phyloP scores from a whole-genome alignment of 1,140 invertebrate species.

The Holotrichia oblita region DNA sequence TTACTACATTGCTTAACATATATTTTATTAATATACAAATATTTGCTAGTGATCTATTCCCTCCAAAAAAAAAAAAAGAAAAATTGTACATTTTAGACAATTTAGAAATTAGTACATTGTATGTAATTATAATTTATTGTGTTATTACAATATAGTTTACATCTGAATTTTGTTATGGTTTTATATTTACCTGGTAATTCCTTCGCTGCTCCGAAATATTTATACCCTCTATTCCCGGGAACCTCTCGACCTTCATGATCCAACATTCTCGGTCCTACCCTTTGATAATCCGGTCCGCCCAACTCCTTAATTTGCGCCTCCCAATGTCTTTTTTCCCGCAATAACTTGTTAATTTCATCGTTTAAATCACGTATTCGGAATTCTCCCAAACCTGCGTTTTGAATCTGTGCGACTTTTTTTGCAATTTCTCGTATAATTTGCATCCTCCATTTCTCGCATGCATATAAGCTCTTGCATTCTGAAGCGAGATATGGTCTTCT shows the following conservation, averaged over 20 bases:
- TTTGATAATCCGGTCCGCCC: slow-evolving; percentile 94
- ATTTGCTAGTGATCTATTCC: slow-evolving; percentile 35
- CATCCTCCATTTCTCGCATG: slow-evolving; percentile 94
- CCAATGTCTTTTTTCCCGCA: slow-evolving; percentile 97
- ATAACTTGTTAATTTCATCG: slow-evolving; percentile 98
- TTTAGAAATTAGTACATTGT: slow-evolving; percentile 14
- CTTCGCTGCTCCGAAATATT: slow-evolving; percentile 99
- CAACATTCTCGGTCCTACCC: slow-evolving; percentile 92
- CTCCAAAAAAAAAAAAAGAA: slow-evolving; percentile 16
- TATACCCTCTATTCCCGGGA: slow-evolving; percentile 97
- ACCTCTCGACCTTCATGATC: slow-evolving; percentile 97
- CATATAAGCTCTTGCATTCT: slow-evolving; percentile 88
- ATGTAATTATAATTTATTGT: slow-evolving; percentile 36
- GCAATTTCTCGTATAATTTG: slow-evolving; percentile 97
- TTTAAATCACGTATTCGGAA: slow-evolving; percentile 98
- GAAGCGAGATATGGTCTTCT: slow-evolving; percentile 92
- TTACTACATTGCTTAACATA: slow-evolving; percentile 14
- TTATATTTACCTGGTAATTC: slow-evolving; percentile 83
- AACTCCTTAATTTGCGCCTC: slow-evolving; percentile 95
- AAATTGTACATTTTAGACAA: slow-evolving; percentile 21
- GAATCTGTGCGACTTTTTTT: slow-evolving; percentile 99
- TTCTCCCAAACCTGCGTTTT: slow-evolving; percentile 98
- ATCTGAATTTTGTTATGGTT: neutral
- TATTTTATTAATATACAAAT: neutral
- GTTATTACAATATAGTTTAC: slow-evolving; percentile 39